These are phyloP conservation scores for Artemia sp. DNA, from an alignment of 2,888 invertebrate genomes.

Conservation along the genomic window DNA sequence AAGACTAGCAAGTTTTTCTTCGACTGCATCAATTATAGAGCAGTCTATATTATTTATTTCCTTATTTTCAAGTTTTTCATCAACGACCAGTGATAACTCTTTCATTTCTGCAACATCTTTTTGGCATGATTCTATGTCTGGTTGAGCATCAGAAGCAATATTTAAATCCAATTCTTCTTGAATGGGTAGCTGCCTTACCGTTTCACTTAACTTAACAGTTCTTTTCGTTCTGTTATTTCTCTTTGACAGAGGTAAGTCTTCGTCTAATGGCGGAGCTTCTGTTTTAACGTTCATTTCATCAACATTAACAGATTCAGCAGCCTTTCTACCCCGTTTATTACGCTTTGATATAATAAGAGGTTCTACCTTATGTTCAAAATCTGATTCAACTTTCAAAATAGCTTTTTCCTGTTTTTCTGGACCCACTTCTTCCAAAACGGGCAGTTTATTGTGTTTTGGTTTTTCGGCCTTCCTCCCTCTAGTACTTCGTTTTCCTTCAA, in stretches of 20 bases:
- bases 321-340: not conserved
- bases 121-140: not conserved
- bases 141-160: too few relatives aligned
- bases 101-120: not conserved
- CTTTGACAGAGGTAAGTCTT: conserved; percentile 4
- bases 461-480: not conserved
- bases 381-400: not conserved
- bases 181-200: not conserved
- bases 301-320: too few relatives aligned
- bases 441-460: too few relatives aligned
- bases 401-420: too few relatives aligned
- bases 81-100: not conserved
- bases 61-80: not conserved
- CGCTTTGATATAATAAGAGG: too few relatives aligned
- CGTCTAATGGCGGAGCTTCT: not conserved
- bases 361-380: not conserved
- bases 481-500: not conserved
- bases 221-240: not conserved
- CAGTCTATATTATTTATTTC: not conserved
- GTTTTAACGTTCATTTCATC: too few relatives aligned
- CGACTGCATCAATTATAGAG: not conserved
- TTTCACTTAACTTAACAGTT: not conserved
- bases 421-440: too few relatives aligned
- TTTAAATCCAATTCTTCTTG: too few relatives aligned
- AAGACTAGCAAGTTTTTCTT: conserved; percentile 4